Percentiles rank a stretch among this genome's conserved stretches.
phyloP scores from a whole-genome alignment of 2,888 invertebrate species.

The Erebia epiphron region DNA sequence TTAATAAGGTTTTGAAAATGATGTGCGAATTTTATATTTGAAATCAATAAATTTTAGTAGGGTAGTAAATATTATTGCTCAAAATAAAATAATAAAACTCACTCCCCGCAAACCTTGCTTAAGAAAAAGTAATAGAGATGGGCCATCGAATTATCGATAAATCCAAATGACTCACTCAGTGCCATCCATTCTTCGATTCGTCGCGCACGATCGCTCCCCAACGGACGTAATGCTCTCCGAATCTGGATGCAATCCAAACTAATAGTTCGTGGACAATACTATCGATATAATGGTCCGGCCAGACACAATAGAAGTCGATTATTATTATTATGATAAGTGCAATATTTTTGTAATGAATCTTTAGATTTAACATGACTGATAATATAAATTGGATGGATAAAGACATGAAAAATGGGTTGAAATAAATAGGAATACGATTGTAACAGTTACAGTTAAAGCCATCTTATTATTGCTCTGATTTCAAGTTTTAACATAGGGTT shows the following conservation, averaged over 20 bases:
- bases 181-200: slow-evolving; percentile 54
- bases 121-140: slow-evolving; percentile 45
- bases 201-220: slow-evolving; percentile 61
- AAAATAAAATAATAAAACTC: slow-evolving; percentile 7
- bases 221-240: slow-evolving; percentile 48
- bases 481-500: too few relatives aligned
- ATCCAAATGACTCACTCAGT: slow-evolving; percentile 52
- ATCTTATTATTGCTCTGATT: too few relatives aligned
- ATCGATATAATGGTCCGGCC: slow-evolving; percentile 56
- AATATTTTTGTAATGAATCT: slow-evolving; percentile 42
- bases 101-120: slow-evolving; percentile 5
- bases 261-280: slow-evolving; percentile 61
- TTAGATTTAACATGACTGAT: not conserved
- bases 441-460: too few relatives aligned
- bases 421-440: too few relatives aligned
- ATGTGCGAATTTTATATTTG: too few relatives aligned
- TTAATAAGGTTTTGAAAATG: too few relatives aligned
- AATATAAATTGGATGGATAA: not conserved
- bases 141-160: slow-evolving; percentile 50
- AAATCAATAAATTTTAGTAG: too few relatives aligned
- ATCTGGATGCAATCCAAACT: slow-evolving; percentile 66
- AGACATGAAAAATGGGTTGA: not conserved
- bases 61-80: not conserved
- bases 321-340: slow-evolving; percentile 24
- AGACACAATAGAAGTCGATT: slow-evolving; percentile 30